Base-by-base conservation (phyloP, 2,797 vertebrate genomes). In the Cygnus olor region DNA sequence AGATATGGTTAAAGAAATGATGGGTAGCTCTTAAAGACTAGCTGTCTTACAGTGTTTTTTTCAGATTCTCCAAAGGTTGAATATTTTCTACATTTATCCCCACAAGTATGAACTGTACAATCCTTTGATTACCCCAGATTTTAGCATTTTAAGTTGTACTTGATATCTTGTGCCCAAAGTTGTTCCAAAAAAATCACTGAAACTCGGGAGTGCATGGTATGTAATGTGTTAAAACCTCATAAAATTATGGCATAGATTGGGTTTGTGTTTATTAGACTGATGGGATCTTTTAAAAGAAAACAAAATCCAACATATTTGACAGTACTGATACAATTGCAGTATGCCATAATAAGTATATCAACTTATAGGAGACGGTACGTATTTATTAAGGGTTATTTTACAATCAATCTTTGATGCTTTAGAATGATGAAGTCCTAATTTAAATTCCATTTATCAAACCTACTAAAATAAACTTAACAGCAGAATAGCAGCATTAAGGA, bases 301-400 rank as follows among this genome's bases (percentile, higher is more conserved):
- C n/a, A 24, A 11, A 27, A 20, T 6, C 12, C 20, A 15, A 20
- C 36, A 27, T 57, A 32, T 38, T 57, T 57, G n/a, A 30, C 13
- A 13, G 15, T 45, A 38, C 40, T 22, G 63, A 44, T 65, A 32
- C 0, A 0, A 72, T 42, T 89, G 44, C 36, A 65, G 22, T 65
- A 8, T 51, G 27, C 40, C 10, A 9, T 73, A 63, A 25, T 77
- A 76, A 63, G 38, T 77, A 21, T 70, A 58, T 87, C 34, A 80
- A 42, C 27, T 89, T 65, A 88, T 40, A 89, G 87, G 38, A 74
- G 66, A 82, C 57, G 45, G 44, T 94, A 80, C 93, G 45, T 70
- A 94, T 94, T 96, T 94, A 86, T 93, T 88, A 78, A 76, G 64
- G 42, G 51, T 94, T 94, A 69, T 88, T 97, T 97, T 96, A 34